Base-by-base conservation (phyloP, 2,888 invertebrate genomes). In the Pheosia tremula region DNA sequence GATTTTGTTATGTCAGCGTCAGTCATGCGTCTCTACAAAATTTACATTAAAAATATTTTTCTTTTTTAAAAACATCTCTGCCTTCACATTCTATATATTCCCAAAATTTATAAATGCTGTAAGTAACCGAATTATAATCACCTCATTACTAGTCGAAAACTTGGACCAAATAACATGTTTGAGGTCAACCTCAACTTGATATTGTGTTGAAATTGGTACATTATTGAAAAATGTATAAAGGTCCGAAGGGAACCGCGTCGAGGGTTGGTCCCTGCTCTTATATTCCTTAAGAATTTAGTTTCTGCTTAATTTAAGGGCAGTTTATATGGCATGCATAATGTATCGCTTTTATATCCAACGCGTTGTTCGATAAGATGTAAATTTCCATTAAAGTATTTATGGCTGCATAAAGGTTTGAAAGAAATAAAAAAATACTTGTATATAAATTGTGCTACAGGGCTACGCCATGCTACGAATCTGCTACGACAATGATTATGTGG, bases 161-260 rank as follows among this genome's bases (percentile, higher is more conserved):
- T 77, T 74, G 38, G 7, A 63, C 82, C 79, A 73, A 8, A 45
- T 61, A 63, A 37, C 39, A 59, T 66, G 59, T 69, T 74, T 75
- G 78, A 82, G 84, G 85, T 85, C 81, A 82, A 80, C 75, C 75
- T 71, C 72, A 80, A 82, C 78, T 77, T 77, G 80, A 81, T 85
- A 81, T 83, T 81, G 78, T 81, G 82, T 81, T 75, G 81, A 82
- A 84, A 84, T 84, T 82, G 84, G 81, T 80, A 77, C 71, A 81
- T 83, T 83, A 82, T 84, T 84, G 79, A 77, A 82, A 80, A 80
- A 77, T 79, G 74, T 82, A 81, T 77, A 79, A 79, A 79, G 66
- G 71, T 69, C 66, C 70, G 67, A 72, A 79, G 76, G 78, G 75
- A 64, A 63, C 65, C 59, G 66, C 59, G 57, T 59, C 43, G 67